A percentile compares a stretch with the other conserved stretches of the same genome.
phyloP scores from a whole-genome alignment of 2,888 invertebrate species.

The Ernsta delagoae region DNA sequence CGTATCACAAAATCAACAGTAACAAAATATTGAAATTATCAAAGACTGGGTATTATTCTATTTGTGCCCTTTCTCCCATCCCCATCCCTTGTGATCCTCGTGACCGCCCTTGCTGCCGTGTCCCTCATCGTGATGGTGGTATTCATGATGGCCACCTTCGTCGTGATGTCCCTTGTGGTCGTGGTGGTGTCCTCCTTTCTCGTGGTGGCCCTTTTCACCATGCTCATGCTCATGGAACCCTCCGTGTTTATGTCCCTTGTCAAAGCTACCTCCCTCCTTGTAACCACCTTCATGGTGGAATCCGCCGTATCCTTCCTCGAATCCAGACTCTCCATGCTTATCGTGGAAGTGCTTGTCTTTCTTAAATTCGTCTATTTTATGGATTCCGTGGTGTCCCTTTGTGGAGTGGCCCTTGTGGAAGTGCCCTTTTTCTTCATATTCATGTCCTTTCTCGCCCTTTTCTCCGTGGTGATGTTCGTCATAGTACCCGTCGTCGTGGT shows the following conservation, averaged over 20 bases:
- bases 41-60: too few relatives aligned
- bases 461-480: constrained; percentile 87
- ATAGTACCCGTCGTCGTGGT: constrained; percentile 87
- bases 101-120: constrained; percentile 91
- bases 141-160: constrained; percentile 89
- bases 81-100: constrained; percentile 92
- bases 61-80: constrained; percentile 85
- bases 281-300: constrained; percentile 90
- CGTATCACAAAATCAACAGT: too few relatives aligned
- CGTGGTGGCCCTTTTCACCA: too few relatives aligned
- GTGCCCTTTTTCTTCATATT: constrained; percentile 85
- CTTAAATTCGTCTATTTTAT: too few relatives aligned
- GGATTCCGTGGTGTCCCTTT: constrained; percentile 93
- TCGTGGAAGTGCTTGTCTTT: constrained; percentile 95
- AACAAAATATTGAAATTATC: too few relatives aligned
- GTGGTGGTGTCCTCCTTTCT: constrained; percentile 90
- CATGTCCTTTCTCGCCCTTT: constrained; percentile 86
- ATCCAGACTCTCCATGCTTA: constrained; percentile 92
- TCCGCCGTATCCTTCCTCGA: constrained; percentile 91
- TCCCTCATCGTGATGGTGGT: constrained; percentile 88
- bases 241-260: constrained; percentile 91
- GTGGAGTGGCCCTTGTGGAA: constrained; percentile 94
- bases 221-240: constrained; percentile 91
- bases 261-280: constrained; percentile 91
- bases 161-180: constrained; percentile 91